phyloP scores from a whole-genome alignment of 2,797 vertebrate species.

The Nyctibius grandis region DNA sequence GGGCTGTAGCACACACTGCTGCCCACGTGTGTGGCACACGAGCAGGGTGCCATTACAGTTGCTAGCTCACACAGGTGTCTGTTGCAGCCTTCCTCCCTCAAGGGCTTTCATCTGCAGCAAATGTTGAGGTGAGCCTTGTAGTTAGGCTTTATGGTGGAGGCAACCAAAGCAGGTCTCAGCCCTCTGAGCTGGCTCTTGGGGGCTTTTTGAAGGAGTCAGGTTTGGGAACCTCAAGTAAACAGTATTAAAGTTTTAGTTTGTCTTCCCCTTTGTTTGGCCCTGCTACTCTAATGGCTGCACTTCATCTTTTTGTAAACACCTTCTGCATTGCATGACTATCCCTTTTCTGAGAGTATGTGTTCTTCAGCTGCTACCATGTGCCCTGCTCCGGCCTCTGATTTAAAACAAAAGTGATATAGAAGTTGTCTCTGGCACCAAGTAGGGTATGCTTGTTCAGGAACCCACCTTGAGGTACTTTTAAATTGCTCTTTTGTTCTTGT shows the following conservation, averaged over 20 bases:
- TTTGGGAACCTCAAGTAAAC: neutral
- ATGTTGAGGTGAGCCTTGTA: neutral
- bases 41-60: accelerated
- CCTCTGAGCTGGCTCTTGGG: neutral
- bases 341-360: neutral
- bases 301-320: neutral
- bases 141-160: neutral
- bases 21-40: neutral
- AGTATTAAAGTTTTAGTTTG: neutral
- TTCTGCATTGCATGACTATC: neutral
- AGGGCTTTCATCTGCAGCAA: neutral
- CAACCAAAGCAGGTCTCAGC: neutral
- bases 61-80: accelerated
- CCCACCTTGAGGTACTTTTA: neutral
- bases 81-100: neutral
- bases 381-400: neutral
- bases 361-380: neutral
- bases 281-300: neutral
- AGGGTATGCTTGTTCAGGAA: neutral
- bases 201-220: neutral
- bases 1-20: accelerated
- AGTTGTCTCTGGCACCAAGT: neutral
- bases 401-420: neutral
- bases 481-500: neutral
- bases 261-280: neutral